A percentile compares a stretch with the other conserved stretches of the same genome.
phyloP scores from a whole-genome alignment of 2,113 vertebrate species.

The Pangasianodon hypophthalmus region DNA sequence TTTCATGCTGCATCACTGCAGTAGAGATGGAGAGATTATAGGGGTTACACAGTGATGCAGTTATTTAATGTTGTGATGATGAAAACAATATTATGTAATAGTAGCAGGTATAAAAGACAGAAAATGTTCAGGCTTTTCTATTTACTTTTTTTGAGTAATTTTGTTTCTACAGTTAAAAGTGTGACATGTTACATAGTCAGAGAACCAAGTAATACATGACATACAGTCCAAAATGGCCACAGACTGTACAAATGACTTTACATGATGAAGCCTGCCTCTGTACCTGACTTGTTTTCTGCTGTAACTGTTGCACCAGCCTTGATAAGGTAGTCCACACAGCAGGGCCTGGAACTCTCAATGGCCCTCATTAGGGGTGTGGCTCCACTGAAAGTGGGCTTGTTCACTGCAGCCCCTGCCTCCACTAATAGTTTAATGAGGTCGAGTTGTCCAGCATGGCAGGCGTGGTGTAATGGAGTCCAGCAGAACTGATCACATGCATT shows the following conservation, averaged over 20 bases:
- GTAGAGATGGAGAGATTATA: background rate
- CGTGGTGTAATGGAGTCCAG: constrained; percentile 96
- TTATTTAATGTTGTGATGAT: background rate
- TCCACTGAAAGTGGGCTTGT: constrained; percentile 76
- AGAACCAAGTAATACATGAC: too few species aligned
- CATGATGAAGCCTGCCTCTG: background rate
- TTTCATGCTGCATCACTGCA: constrained; percentile 4
- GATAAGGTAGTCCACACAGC: constrained; percentile 86
- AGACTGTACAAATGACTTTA: background rate
- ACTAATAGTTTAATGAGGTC: constrained; percentile 82
- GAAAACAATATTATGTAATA: background rate
- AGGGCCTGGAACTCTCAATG: constrained; percentile 79
- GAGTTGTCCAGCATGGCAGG: constrained; percentile 83
- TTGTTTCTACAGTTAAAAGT: background rate
- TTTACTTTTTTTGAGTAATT: background rate
- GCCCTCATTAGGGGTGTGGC: constrained; percentile 90
- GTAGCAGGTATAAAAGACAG: background rate
- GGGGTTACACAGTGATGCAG: background rate
- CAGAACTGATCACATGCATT: constrained; percentile 82
- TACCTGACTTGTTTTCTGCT: constrained; percentile 83
- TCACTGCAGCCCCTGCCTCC: constrained; percentile 76
- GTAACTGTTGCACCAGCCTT: constrained; percentile 78
- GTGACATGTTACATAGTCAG: background rate
- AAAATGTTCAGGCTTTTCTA: background rate
- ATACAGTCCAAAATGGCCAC: background rate